Percentiles rank a stretch among this genome's conserved stretches.
Conservation (phyloP, 2,797 vertebrate species). For the Anguilla marmorata region DNA sequence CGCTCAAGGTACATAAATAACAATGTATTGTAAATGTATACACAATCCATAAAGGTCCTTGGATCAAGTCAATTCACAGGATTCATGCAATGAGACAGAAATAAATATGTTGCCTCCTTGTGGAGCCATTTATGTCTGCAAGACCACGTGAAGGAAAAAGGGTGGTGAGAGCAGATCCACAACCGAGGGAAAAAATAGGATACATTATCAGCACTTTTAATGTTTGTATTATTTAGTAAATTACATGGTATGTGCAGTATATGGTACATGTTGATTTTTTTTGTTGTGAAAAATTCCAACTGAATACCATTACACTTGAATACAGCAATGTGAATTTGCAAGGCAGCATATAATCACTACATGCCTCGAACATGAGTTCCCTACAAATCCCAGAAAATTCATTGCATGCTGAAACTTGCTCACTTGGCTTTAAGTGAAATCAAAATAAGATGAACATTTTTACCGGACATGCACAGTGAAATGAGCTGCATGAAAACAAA, state of each 20-base stretch:
- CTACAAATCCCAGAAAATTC: neutral
- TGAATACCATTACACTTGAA: neutral
- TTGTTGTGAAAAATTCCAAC: neutral
- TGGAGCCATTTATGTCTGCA: neutral
- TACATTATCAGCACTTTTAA: neutral
- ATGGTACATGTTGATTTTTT: neutral
- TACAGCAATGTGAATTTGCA: neutral
- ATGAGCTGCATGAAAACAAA: neutral
- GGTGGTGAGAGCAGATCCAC: neutral
- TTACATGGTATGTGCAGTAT: too few relatives aligned
- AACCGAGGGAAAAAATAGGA: neutral
- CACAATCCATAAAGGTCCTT: too few relatives aligned
- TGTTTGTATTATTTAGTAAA: too few relatives aligned
- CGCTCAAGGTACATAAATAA: too few relatives aligned
- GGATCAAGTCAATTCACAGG: too few relatives aligned
- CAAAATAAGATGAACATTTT: neutral
- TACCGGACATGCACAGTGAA: neutral
- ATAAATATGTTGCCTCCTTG: neutral
- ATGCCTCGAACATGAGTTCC: neutral
- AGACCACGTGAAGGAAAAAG: neutral
- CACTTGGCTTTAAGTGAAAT: conserved; percentile 2
- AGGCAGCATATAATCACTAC: neutral
- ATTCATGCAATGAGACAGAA: neutral
- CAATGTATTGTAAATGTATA: too few relatives aligned
- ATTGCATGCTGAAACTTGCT: neutral